phyloP scores from a whole-genome alignment of 2,888 invertebrate species.

The Notodonta ziczac region DNA sequence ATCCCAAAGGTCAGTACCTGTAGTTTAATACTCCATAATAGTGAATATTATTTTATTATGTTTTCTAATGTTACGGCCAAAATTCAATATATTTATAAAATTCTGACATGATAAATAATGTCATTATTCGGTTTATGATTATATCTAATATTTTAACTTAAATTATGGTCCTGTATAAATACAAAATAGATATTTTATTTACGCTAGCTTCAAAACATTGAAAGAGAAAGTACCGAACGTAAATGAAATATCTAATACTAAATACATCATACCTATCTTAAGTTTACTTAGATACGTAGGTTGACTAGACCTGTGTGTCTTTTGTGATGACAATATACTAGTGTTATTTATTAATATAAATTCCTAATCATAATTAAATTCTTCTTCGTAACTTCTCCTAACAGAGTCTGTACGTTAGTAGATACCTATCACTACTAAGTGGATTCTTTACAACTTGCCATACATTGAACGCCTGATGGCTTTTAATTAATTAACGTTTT shows the following conservation, averaged over 20 bases:
- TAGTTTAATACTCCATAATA: constrained; percentile 70
- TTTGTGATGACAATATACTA: constrained; percentile 68
- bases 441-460: background rate
- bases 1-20: constrained; percentile 77
- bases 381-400: constrained; percentile 16
- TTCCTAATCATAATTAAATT: constrained; percentile 28
- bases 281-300: constrained; percentile 24
- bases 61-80: constrained; percentile 46
- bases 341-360: constrained; percentile 41
- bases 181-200: constrained; percentile 15
- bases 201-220: constrained; percentile 15
- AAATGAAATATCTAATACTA: constrained; percentile 7
- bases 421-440: constrained; percentile 1
- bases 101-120: constrained; percentile 6
- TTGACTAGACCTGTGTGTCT: constrained; percentile 33
- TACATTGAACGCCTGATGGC: constrained; percentile 7
- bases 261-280: background rate
- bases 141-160: constrained; percentile 23
- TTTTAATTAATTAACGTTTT: constrained; percentile 12
- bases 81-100: constrained; percentile 8
- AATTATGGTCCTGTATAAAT: constrained; percentile 12
- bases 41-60: constrained; percentile 54
- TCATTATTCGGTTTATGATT: constrained; percentile 16
- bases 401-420: constrained; percentile 22
- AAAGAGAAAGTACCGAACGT: constrained; percentile 6